A percentile compares a stretch with the other conserved stretches of the same genome.
Conservation (phyloP, 2,113 vertebrate species). For the Ctenomys sociabilis region DNA sequence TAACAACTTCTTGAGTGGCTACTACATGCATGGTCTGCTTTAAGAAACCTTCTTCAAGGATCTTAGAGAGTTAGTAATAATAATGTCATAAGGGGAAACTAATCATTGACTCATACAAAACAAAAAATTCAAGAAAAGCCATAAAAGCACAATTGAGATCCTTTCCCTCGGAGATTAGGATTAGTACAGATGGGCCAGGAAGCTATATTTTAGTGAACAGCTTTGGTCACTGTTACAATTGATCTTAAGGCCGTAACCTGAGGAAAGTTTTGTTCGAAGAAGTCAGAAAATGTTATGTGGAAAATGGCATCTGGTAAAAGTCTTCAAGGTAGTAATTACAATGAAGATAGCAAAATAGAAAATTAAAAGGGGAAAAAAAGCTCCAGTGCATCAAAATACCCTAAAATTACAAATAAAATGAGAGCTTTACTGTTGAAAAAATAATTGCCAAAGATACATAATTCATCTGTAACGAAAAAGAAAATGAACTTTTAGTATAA, state of each 20-base stretch:
- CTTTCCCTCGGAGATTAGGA: not conserved
- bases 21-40: not conserved
- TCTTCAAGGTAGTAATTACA: not conserved
- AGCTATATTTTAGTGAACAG: not conserved
- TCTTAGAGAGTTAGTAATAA: not conserved
- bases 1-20: not conserved
- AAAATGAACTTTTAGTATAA: not conserved
- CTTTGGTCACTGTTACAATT: not conserved
- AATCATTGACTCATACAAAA: not conserved
- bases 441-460: not conserved
- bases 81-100: not conserved
- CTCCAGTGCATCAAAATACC: not conserved
- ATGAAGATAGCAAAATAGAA: not conserved
- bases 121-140: too few species aligned
- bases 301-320: not conserved
- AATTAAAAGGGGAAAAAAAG: not conserved
- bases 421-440: not conserved
- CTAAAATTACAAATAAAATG: not conserved
- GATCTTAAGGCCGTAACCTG: not conserved
- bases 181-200: too few species aligned
- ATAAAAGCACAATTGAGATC: not conserved
- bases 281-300: not conserved
- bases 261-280: not conserved
- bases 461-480: not conserved
- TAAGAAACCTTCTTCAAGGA: not conserved